Base-by-base conservation (phyloP, 1,140 invertebrate species). In the Meloidogyne chitwoodi region DNA sequence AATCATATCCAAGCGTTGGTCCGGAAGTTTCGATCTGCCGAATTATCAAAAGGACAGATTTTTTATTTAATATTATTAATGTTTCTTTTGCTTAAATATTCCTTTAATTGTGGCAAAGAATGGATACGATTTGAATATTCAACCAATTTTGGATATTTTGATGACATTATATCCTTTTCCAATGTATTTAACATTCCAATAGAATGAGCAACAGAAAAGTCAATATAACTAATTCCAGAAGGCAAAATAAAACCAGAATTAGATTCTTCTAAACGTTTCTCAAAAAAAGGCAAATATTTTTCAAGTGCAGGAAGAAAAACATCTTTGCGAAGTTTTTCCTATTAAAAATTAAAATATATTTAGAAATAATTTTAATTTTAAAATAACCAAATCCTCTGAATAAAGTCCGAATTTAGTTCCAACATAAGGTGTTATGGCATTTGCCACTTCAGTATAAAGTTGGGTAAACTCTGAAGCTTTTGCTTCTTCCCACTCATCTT, bases 181-280 rank as follows among this genome's bases (percentile, higher is more conserved):
- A 72, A 12, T 48, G 24, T 8, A 31, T 8, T 48, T 22, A 26
- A 6, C 68, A 48, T 69, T 31, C 19, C 34, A 16, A 79, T 16
- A 48, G 19, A 74, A 41, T 44, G n/a, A 34, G 68, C 67, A n/a
- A 74, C 14, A 56, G 31, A 31, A 19, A 79, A 80, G 38, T 79
- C 78, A 22, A 62, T 61, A 16, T 38, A 79, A 14, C 80, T 71
- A 8, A 80, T 8, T 14, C 78, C 78, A 62, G 77, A 80, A 38
- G 67, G 34, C 6, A 75, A 41, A 19, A 80, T 38, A 56, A 81
- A 79, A 48, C 78, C 78, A 62, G 61, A 74, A 26, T 67, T 67
- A 1, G 78, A 79, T 16, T 80, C 48, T 29, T 79, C 27, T 22
- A 80, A 63, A 16, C 73, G 64, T 26, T 65, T 75, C 2, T 63